Percentiles rank a stretch among this genome's conserved stretches.
Evolutionary conservation across 2,797 vertebrate genomes (phyloP).

Genomic region (Basileuterus tristriatus): DNA sequence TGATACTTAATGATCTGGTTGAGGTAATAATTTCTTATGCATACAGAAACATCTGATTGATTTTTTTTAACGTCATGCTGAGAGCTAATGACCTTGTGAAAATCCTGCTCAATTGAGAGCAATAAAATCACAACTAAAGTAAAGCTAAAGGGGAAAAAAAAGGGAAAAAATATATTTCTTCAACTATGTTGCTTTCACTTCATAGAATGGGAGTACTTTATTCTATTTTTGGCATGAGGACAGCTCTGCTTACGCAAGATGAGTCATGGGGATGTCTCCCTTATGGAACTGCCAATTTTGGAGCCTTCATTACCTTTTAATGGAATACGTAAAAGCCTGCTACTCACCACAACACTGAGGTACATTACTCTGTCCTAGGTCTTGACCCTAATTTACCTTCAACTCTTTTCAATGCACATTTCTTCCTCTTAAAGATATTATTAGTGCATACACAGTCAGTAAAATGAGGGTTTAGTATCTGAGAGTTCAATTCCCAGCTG

Average conservation of each 20-base stretch:
- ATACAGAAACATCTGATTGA: neutral
- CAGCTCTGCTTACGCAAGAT: neutral
- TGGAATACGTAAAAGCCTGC: neutral
- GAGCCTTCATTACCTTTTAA: neutral
- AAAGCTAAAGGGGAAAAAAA: neutral
- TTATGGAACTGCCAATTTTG: neutral
- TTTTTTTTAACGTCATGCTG: neutral
- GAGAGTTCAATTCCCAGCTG: neutral
- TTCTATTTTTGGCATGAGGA: neutral
- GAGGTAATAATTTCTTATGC: neutral
- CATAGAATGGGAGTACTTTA: neutral
- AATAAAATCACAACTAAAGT: neutral
- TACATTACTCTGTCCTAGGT: neutral
- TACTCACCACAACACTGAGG: neutral
- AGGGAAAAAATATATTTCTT: fast-evolving
- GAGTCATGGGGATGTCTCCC: neutral
- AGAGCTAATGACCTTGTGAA: neutral
- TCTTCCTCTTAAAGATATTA: neutral
- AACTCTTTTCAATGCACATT: neutral
- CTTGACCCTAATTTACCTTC: neutral
- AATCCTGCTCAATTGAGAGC: neutral
- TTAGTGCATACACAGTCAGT: neutral
- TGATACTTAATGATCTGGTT: neutral
- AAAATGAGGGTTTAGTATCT: neutral
- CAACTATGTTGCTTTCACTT: neutral